phyloP scores from a whole-genome alignment of 2,797 vertebrate species.

The Galaxias olidus region DNA sequence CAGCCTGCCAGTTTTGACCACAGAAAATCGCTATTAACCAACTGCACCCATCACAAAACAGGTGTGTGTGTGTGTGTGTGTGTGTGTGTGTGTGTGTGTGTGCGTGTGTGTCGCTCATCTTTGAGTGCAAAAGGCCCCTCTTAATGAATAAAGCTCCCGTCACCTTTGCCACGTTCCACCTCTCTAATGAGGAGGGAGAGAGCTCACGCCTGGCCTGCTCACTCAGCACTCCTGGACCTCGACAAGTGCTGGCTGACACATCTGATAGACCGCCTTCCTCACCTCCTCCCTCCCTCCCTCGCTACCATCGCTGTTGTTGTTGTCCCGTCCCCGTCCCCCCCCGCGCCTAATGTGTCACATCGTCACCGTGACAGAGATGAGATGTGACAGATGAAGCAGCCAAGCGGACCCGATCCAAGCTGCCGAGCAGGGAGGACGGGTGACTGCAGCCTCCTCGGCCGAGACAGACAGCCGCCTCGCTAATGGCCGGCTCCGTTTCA shows the following conservation, averaged over 20 bases:
- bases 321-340: too few relatives aligned
- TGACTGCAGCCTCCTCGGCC: neutral
- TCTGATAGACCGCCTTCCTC: neutral
- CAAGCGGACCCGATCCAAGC: conserved; percentile 9
- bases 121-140: conserved; percentile 24
- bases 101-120: neutral
- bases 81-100: neutral
- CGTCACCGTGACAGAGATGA: conserved; percentile 36
- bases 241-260: neutral
- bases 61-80: conserved; percentile 7
- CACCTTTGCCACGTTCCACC: neutral
- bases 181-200: neutral
- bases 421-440: neutral
- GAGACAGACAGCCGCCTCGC: neutral
- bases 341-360: conserved; percentile 35
- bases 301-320: conserved; percentile 4
- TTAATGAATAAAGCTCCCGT: conserved; percentile 10
- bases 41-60: neutral
- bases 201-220: neutral
- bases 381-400: conserved; percentile 38
- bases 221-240: neutral
- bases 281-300: conserved; percentile 2
- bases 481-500: conserved; percentile 5
- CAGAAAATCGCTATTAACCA: neutral
- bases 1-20: neutral